Conservation (phyloP, 2,113 vertebrate species). For the Lepus timidus region DNA sequence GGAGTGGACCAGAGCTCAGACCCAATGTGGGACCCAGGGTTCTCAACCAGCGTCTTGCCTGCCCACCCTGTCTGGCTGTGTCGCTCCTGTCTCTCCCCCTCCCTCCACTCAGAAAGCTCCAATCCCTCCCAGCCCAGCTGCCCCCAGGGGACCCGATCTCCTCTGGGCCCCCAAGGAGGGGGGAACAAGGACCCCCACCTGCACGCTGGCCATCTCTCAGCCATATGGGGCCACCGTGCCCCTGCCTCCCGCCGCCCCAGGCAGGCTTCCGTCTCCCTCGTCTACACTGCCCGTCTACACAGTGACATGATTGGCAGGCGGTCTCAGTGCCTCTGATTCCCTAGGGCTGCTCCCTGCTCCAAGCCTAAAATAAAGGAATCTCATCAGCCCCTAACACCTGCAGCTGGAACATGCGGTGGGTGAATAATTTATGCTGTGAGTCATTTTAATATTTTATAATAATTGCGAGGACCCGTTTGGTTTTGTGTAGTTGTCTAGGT, state of each 20-base stretch:
- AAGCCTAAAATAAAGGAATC: not conserved
- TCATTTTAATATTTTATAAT: conserved; percentile 87
- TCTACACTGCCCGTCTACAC: no score
- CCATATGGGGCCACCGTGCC: no score
- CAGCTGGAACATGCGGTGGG: conserved; percentile 58
- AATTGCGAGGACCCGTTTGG: conserved; percentile 66
- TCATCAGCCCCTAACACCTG: conserved; percentile 60
- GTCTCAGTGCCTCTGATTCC: not conserved
- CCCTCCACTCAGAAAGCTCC: not conserved
- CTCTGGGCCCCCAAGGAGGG: not conserved
- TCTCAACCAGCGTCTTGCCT: no score
- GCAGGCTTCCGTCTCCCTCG: no score
- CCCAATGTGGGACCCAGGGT: no score
- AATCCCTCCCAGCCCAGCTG: not conserved
- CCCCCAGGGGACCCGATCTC: not conserved
- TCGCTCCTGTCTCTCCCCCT: not conserved
- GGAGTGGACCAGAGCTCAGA: no score
- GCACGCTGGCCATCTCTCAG: accelerated
- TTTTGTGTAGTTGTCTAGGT: conserved; percentile 80
- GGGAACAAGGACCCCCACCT: no score
- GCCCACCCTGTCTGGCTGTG: no score
- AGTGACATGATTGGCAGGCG: not conserved
- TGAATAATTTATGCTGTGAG: conserved; percentile 85
- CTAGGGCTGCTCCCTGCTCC: not conserved
- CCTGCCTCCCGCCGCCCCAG: not conserved